Evolutionary conservation across 1,140 invertebrate genomes (phyloP).

Genomic region (Trichonephila clavipes): DNA sequence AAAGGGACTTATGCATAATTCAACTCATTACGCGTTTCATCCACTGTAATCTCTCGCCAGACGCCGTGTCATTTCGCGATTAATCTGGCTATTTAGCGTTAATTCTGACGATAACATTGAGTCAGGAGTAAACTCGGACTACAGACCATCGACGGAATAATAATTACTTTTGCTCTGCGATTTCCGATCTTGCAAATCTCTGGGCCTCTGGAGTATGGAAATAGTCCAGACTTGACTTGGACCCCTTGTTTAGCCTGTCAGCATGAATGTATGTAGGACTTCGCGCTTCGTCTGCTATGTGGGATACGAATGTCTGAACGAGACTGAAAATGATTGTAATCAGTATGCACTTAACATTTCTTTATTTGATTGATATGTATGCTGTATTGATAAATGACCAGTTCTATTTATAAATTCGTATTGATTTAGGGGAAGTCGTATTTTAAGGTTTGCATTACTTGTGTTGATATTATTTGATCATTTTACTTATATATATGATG

Average conservation of each 20-base stretch:
- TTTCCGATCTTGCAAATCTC: background rate
- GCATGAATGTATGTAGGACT: background rate
- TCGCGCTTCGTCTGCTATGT: background rate
- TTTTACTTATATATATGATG: too few relatives aligned
- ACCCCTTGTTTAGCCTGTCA: background rate
- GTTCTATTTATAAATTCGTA: too few relatives aligned
- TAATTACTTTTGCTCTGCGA: constrained; percentile 2
- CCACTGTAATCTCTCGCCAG: constrained; percentile 7
- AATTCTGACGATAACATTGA: background rate
- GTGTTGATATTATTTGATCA: too few relatives aligned
- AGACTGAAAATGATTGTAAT: too few relatives aligned
- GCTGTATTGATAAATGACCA: too few relatives aligned
- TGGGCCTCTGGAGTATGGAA: too few relatives aligned
- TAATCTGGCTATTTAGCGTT: constrained; percentile 22
- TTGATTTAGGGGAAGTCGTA: too few relatives aligned
- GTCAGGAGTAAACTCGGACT: background rate
- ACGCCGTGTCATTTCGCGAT: background rate
- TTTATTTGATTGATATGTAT: too few relatives aligned
- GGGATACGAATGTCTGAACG: too few relatives aligned
- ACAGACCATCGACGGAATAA: background rate
- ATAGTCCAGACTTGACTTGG: background rate
- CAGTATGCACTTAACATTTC: too few relatives aligned
- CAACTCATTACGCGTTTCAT: constrained; percentile 22
- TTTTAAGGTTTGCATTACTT: too few relatives aligned
- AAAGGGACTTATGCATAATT: constrained; percentile 12